phyloP scores from a whole-genome alignment of 2,888 invertebrate species.

The Dascillus cervinus region DNA sequence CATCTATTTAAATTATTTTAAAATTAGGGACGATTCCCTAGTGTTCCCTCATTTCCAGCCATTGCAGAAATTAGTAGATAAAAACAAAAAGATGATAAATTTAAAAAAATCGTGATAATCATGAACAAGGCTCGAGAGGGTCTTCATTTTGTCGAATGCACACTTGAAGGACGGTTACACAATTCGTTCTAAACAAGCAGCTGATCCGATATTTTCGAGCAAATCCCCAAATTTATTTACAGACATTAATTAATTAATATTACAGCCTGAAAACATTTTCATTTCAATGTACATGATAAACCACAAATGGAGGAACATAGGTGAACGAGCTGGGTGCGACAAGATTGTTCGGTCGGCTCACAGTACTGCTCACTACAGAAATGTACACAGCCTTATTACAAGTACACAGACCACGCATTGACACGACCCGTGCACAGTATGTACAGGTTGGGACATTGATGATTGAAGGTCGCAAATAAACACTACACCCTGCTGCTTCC shows the following conservation, averaged over 20 bases:
- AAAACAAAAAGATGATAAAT: too few relatives aligned
- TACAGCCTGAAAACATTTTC: conserved; percentile 31
- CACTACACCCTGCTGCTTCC: conserved; percentile 44
- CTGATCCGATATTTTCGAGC: conserved; percentile 12
- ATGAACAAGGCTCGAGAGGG: too few relatives aligned
- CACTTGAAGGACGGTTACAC: conserved; percentile 38
- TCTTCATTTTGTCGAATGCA: conserved; percentile 2
- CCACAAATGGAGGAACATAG: conserved; percentile 25
- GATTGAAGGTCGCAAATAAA: conserved; percentile 44
- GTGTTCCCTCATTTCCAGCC: too few relatives aligned
- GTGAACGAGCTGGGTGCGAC: conserved; percentile 27
- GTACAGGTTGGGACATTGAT: conserved; percentile 40
- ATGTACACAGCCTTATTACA: conserved; percentile 44
- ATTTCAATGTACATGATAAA: conserved; percentile 27
- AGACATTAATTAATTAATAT: conserved; percentile 24
- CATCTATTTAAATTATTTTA: too few relatives aligned
- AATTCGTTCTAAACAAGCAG: conserved; percentile 32
- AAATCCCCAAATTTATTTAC: conserved; percentile 29
- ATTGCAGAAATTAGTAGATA: too few relatives aligned
- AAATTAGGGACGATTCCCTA: too few relatives aligned
- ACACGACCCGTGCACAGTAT: conserved; percentile 42
- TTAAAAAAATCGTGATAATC: too few relatives aligned
- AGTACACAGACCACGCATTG: conserved; percentile 42
- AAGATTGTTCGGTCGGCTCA: conserved; percentile 23
- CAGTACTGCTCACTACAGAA: conserved; percentile 36